Base-by-base conservation (phyloP, 2,113 vertebrate species). In the Oryzias javanicus region DNA sequence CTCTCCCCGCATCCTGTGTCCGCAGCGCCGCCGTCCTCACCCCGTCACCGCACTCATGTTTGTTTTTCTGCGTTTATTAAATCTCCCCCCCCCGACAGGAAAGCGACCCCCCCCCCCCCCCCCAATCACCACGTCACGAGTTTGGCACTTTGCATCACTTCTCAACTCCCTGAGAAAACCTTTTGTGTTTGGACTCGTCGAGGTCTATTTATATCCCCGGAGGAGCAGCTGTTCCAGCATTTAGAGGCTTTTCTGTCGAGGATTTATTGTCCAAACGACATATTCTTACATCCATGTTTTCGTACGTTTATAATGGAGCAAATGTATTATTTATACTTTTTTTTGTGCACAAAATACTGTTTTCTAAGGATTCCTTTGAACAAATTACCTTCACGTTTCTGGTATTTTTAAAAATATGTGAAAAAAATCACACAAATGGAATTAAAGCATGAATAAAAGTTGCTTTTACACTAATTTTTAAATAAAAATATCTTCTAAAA, bases 11-110 rank as follows among this genome's bases (percentile, higher is more conserved):
- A 92, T 94, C 94, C 93, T 89, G 92, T 92, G 92, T 86, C 90
- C 68, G 64, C 83, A 78, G 83, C 85, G 85, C 88, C 82, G 73
- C 72, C 77, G 68, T 64, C 35, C 89, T 72, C 86, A 70, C 72
- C 78, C 60, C 57, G 75, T 65, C 89, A 91, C 84, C 82, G 90
- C 82, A 16, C 73, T 63, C 27, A n/a, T 93, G 94, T 95, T 95
- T 95, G 92, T 96, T 95, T 94, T 94, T 90, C 78, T 88, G 92
- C 86, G 82, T 92, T 90, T 88, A 90, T 92, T 87, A 89, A 91
- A 91, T 92, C 86, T 88, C 64, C 82, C 83, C 64, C 82, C 83
- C 78, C 45, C 81, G 72, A 84, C 90, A 91, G 91, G 93, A 95
- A 92, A 89, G 81, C 67, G 59, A 89, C 78, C 78, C 77, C 64